Base-by-base conservation (phyloP, 2,113 vertebrate species). In the Muscicapa adusta region DNA sequence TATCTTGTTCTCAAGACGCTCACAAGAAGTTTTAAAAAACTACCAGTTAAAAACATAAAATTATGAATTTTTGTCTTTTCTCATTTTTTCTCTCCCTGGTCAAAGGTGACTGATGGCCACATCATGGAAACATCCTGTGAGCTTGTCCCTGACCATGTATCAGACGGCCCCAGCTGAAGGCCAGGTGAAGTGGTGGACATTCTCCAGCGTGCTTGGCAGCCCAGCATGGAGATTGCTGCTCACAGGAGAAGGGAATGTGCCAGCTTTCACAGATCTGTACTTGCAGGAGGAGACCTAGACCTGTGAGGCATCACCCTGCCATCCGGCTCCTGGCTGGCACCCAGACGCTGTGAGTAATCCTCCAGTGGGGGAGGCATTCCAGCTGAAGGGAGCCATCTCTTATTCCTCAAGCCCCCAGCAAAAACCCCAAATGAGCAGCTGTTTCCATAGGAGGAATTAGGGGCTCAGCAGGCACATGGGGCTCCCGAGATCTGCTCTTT, bases 241-340 rank as follows among this genome's bases (percentile, higher is more conserved):
- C 2, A 6, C 47, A 66, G 22, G 19, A 4, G 43, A 73, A 48
- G 54, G 33, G 26, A 93, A 42, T 6, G 5, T 53, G 95, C 96
- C 96, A 96, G 77, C 29, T 85, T 51, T 73, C 50, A 5, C 97
- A 97, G 90, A 97, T 96, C 95, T 28, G 13, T 91, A 92, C 96
- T 96, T 97, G 95, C 81, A 91, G 36, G 31, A 85, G 67, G 66
- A 93, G 78, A 7, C 1, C 54, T 43, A 89, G 87, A 65, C 70
- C 85, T 90, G 77, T 9, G 3, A 95, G 95, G 95, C 96, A 97
- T 96, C 77, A 93, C 43, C 29, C 66, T 88, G 71, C 45, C 67
- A 94, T 89, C 76, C 6, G 0, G 71, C 71, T 94, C 73, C 34
- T 71, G 70, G 75, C 79, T 86, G 96, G 80, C 91, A 96, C 66